phyloP scores from a whole-genome alignment of 2,888 invertebrate species.

The Campaea margaritaria region DNA sequence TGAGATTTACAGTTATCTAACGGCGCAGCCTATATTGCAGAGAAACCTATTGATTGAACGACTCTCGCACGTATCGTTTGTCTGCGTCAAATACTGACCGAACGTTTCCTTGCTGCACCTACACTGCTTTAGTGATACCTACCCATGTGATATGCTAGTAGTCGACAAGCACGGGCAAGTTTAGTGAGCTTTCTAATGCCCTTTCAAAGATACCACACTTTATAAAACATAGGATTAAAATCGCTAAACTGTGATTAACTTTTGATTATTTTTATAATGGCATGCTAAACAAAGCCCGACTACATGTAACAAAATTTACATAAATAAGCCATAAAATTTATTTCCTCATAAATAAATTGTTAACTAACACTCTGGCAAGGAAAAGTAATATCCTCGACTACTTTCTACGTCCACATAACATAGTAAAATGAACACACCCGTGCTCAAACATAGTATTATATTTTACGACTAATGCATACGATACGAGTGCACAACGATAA shows the following conservation, averaged over 20 bases:
- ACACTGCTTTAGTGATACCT: not conserved
- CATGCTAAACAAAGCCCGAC: constrained; percentile 3
- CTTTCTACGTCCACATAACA: constrained; percentile 35
- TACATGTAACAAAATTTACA: constrained; percentile 26
- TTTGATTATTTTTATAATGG: not conserved
- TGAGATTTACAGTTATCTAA: constrained; percentile 37
- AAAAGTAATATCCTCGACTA: constrained; percentile 17
- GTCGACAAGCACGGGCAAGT: not conserved
- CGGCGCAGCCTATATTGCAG: constrained; percentile 33
- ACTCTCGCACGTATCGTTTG: constrained; percentile 26
- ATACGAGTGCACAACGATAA: no score
- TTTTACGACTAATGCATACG: not conserved
- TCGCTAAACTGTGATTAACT: not conserved
- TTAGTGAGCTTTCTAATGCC: constrained; percentile 5
- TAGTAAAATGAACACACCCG: constrained; percentile 25
- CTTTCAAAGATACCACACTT: not conserved
- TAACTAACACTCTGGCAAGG: constrained; percentile 4
- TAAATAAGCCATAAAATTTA: constrained; percentile 33
- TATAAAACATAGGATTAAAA: not conserved
- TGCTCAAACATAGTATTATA: not conserved
- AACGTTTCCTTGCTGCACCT: constrained; percentile 12
- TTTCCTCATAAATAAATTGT: constrained; percentile 15
- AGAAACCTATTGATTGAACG: constrained; percentile 28
- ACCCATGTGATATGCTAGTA: no score
- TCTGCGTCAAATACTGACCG: constrained; percentile 34